Conservation (phyloP, 2,113 vertebrate genomes). For the Gavia stellata region DNA sequence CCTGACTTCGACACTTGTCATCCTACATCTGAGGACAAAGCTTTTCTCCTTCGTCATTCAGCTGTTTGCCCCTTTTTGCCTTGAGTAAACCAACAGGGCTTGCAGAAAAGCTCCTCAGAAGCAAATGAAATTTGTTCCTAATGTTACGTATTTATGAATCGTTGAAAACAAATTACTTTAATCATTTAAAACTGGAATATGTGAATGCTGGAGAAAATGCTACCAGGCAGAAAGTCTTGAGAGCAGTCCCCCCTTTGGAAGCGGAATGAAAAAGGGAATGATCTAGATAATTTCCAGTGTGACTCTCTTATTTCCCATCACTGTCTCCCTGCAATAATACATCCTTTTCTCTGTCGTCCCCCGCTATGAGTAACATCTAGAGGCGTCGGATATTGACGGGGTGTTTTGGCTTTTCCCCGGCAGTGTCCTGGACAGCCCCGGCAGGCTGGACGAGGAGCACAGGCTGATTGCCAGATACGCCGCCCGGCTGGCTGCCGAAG, state of each 20-base stretch:
- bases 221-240: fast-evolving
- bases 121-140: background rate
- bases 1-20: background rate
- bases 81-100: background rate
- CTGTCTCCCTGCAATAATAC: background rate
- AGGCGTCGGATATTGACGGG: background rate
- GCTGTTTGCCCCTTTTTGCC: background rate
- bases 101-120: background rate
- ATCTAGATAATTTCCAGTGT: fast-evolving
- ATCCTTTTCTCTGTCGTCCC: background rate
- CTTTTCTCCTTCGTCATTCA: background rate
- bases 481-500: constrained; percentile 90
- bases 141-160: background rate
- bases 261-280: fast-evolving
- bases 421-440: constrained; percentile 91
- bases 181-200: background rate
- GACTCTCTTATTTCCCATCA: fast-evolving
- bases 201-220: background rate
- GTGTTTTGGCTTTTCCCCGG: constrained; percentile 3
- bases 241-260: background rate
- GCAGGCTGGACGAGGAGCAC: constrained; percentile 91
- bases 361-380: fast-evolving
- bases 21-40: background rate
- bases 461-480: constrained; percentile 92
- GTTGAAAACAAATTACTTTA: background rate